Evolutionary conservation across 2,797 vertebrate genomes (phyloP).

Genomic region (Brotula barbata): DNA sequence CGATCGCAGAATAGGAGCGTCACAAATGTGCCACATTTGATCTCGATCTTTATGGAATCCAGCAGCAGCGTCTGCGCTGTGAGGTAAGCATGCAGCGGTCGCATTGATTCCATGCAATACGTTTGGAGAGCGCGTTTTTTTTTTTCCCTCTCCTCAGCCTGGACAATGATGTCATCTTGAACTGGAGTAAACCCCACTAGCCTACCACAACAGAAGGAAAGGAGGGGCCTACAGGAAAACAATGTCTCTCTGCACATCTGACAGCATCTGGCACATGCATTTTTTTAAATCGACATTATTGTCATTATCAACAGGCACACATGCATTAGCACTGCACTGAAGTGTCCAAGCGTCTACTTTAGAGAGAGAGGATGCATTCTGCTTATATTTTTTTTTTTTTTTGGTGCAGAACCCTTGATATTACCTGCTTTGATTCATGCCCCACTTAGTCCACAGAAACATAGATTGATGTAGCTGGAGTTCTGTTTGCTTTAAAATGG

Average conservation of each 20-base stretch:
- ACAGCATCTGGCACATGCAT: slow-evolving; percentile 49
- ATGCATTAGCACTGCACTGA: background rate
- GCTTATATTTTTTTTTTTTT: slow-evolving; percentile 2
- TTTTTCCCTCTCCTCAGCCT: slow-evolving; percentile 45
- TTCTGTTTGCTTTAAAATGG: slow-evolving; percentile 17
- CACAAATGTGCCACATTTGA: slow-evolving; percentile 23
- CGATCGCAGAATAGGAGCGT: slow-evolving; percentile 10
- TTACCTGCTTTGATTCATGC: slow-evolving; percentile 16
- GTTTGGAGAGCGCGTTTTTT: slow-evolving; percentile 43
- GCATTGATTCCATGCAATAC: slow-evolving; percentile 39
- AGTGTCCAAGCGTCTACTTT: background rate
- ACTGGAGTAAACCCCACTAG: slow-evolving; percentile 82
- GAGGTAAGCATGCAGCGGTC: slow-evolving; percentile 14
- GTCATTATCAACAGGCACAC: slow-evolving; percentile 21
- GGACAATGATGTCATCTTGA: slow-evolving; percentile 87
- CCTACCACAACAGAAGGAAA: slow-evolving; percentile 81
- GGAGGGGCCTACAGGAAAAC: slow-evolving; percentile 70
- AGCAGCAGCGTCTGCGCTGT: slow-evolving; percentile 5
- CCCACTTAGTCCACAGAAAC: slow-evolving; percentile 13
- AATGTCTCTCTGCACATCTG: slow-evolving; percentile 63
- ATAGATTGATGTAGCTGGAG: slow-evolving; percentile 1
- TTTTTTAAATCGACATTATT: background rate
- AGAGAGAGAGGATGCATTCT: slow-evolving; percentile 1
- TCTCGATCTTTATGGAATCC: slow-evolving; percentile 9
- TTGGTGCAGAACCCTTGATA: slow-evolving; percentile 5